A percentile compares a stretch with the other conserved stretches of the same genome.
phyloP scores from a whole-genome alignment of 1,140 invertebrate genomes.

The Aphaenogaster rudis region DNA sequence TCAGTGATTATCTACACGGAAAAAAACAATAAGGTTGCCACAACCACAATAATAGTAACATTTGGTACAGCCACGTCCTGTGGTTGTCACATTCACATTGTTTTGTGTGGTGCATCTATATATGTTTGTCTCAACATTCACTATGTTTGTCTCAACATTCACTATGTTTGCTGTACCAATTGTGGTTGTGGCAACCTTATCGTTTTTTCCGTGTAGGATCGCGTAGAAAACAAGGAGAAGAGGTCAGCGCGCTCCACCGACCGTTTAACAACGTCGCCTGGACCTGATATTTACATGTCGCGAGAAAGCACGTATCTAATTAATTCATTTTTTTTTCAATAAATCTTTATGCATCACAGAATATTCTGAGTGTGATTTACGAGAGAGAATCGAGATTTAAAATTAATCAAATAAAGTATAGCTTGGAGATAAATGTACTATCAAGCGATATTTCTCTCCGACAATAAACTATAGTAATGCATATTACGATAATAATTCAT shows the following conservation, averaged over 20 bases:
- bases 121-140: no score
- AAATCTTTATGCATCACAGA: not conserved
- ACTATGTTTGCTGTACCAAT: no score
- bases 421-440: not conserved
- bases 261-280: not conserved
- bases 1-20: constrained; percentile 19
- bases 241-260: not conserved
- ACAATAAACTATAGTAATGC: no score
- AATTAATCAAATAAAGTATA: constrained; percentile 6
- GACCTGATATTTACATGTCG: not conserved
- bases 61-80: no score
- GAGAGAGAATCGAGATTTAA: not conserved
- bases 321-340: not conserved
- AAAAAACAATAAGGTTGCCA: no score
- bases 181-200: no score
- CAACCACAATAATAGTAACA: no score
- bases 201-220: not conserved
- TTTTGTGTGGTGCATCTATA: no score
- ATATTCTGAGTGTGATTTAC: constrained; percentile 18
- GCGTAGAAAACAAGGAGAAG: constrained; percentile 9
- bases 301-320: not conserved
- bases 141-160: no score
- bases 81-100: no score
- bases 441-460: not conserved
- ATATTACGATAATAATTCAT: not conserved